Base-by-base conservation (phyloP, 2,797 vertebrate species). In the Syncerus caffer region DNA sequence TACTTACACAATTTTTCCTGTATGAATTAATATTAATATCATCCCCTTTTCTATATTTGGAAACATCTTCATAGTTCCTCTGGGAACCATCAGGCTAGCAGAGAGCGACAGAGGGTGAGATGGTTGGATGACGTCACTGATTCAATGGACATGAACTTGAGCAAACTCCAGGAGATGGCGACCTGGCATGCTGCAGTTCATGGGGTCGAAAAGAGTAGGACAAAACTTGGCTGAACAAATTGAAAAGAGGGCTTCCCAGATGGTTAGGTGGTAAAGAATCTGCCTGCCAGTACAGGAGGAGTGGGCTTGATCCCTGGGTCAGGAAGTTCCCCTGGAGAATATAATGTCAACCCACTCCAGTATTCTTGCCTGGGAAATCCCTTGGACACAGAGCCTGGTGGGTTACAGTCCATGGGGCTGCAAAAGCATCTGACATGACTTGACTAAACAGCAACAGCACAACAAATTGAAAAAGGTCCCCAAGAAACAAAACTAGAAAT, bases 401-500 rank as follows among this genome's bases (percentile, higher is more conserved):
- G 21, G 34, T 23, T 74, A 13, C 21, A 42, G 23, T 74, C 12
- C 23, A 74, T 15, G 38, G 3, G 38, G 23, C 3, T 0, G 6
- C 23, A 2, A 23, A 71, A 42, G 23, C 42, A 6, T 76, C 23
- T 14, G 71, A 76, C n/a, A 45, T 45, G 23, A 42, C 71, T 74
- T 74, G 12, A 74, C 21, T 42, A 42, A 74, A 74, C 38, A 74
- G 38, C 34, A 71, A 23, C 38, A 42, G 38, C 21, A 74, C 12
- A 42, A 74, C 71, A 42, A 74, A 42, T 14, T 78, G 14, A 88
- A 92, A 74, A 76, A 15, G 1, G 1, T 85, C 17, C 53, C 42
- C 31, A 53, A 79, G 84, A 87, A 95, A 93, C n/a, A 90, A 97
- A 76, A 19, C 74, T 53, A 82, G 79, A 94, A 93, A 79, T 76